Base-by-base conservation (phyloP, 2,113 vertebrate genomes). In the Propithecus coquereli region DNA sequence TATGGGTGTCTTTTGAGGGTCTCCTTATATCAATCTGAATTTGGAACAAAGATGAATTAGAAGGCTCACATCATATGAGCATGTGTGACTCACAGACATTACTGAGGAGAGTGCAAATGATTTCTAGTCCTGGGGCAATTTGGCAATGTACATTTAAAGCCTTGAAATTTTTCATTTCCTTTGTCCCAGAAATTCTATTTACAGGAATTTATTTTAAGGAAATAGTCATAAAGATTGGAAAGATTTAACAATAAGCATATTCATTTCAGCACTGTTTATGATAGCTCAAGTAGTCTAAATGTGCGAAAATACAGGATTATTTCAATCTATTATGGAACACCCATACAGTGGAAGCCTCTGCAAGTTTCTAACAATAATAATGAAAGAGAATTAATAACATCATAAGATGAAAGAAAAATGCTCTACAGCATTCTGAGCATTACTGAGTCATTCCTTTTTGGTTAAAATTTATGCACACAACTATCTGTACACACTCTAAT, bases 211-310 rank as follows among this genome's bases (percentile, higher is more conserved):
- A 54, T 89, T 94, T 95, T 89, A 70, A 90, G 89, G 71, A 87
- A 50, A 65, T 43, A 90, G 11, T 77, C 66, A 43, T 23, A 20
- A 30, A 84, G 76, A 68, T 87, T 68, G 63, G 32, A 85, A 84
- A 86, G 59, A 82, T 95, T 71, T 54, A 96, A 61, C 80, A 91
- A 84, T 85, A 90, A 83, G 90, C 89, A 77, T 63, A 93, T 92
- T 85, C 47, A 82, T 93, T 91, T 96, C 66, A 27, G 12, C 34
- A 37, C 80, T 95, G 79, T 68, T 74, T 70, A 84, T 37, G 68
- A 82, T 12, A 80, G 43, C 17, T 30, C 32, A 76, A 70, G n/a
- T 87, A 86, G 30, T 63, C 57, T 71, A 61, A 59, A 50, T 87
- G 34, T 57, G 85, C 37, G 65, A 83, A 96, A 87, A 45, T 32